A percentile compares a stretch with the other conserved stretches of the same genome.
Conservation (phyloP, 2,888 invertebrate species). For the Dasysyrphus albostriatus region DNA sequence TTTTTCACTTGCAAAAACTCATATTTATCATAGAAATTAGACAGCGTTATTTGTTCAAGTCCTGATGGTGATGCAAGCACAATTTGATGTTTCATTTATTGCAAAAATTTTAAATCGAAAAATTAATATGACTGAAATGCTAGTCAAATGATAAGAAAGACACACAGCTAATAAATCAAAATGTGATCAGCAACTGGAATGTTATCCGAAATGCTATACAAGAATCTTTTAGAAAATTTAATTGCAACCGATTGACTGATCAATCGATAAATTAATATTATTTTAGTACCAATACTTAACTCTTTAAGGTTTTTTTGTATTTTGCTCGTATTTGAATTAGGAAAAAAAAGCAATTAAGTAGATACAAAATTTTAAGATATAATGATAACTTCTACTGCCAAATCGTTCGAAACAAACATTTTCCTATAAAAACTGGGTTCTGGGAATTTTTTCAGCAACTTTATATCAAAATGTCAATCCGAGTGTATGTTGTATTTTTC, state of each 20-base stretch:
- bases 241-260: background rate
- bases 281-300: slow-evolving; percentile 8
- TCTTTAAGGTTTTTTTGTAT: background rate
- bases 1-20: too few species aligned
- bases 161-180: background rate
- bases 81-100: too few species aligned
- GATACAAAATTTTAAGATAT: background rate
- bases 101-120: too few species aligned
- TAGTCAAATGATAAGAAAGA: too few species aligned
- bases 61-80: too few species aligned
- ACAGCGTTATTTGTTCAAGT: too few species aligned
- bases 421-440: slow-evolving; percentile 34
- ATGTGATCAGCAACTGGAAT: background rate
- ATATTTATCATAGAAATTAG: too few species aligned
- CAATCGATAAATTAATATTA: background rate
- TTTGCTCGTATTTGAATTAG: background rate
- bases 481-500: slow-evolving; percentile 20
- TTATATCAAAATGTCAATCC: slow-evolving; percentile 24
- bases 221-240: background rate
- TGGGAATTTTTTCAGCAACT: background rate
- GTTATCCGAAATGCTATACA: background rate
- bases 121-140: too few species aligned
- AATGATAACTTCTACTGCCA: slow-evolving; percentile 13
- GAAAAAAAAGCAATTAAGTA: background rate
- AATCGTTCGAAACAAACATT: background rate